Percentiles rank a stretch among this genome's conserved stretches.
phyloP scores from a whole-genome alignment of 2,888 invertebrate genomes.

The Sesia apiformis region DNA sequence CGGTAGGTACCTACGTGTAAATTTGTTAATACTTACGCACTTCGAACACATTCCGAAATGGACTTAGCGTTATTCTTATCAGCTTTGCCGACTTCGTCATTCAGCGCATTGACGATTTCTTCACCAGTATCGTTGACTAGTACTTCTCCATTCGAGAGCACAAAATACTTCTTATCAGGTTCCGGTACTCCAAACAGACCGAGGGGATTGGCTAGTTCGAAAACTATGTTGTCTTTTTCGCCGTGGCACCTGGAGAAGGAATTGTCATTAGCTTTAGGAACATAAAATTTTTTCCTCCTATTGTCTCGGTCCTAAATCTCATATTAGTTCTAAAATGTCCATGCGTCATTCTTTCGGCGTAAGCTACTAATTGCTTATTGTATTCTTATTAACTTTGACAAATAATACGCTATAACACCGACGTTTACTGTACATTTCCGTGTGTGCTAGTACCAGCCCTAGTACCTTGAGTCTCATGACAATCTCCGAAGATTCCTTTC shows the following conservation, averaged over 20 bases:
- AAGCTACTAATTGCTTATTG: no score
- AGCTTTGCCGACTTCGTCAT: constrained; percentile 30
- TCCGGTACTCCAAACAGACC: constrained; percentile 44
- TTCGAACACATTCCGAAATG: constrained; percentile 32
- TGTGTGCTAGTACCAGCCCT: no score
- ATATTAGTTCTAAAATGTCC: no score
- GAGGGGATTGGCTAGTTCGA: constrained; percentile 66
- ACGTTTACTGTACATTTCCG: no score
- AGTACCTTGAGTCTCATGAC: no score
- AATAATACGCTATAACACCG: no score
- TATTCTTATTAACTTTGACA: no score
- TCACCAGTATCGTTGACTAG: constrained; percentile 27
- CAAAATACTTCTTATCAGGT: constrained; percentile 33
- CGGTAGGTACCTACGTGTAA: no score
- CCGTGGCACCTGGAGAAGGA: constrained; percentile 76
- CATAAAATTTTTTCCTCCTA: no score
- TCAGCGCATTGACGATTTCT: constrained; percentile 27
- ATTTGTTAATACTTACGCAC: constrained; percentile 25
- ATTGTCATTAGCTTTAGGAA: background rate
- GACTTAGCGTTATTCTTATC: constrained; percentile 40
- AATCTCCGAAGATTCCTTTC: no score
- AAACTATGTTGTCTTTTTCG: constrained; percentile 76
- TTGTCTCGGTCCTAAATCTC: no score
- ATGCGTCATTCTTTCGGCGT: no score
- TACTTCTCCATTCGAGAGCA: constrained; percentile 46